A percentile compares a stretch with the other conserved stretches of the same genome.
Conservation (phyloP, 2,888 invertebrate genomes). For the Portevinia maculata region DNA sequence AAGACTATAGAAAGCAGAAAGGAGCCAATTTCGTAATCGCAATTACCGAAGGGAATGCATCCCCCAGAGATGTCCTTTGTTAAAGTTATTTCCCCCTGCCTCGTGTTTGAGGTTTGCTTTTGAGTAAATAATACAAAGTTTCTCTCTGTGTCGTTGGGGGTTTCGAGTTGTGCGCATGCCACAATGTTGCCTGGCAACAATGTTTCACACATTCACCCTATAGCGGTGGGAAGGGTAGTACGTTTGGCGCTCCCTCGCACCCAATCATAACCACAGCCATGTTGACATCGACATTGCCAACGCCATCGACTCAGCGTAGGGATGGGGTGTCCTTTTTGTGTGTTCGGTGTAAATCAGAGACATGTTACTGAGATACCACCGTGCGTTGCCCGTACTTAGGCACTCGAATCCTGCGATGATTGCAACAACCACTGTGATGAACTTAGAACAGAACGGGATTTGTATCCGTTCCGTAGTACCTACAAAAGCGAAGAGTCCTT, state of each 20-base stretch:
- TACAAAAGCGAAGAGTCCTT: slow-evolving; percentile 37
- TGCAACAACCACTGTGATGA: slow-evolving; percentile 67
- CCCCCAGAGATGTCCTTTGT: slow-evolving; percentile 69
- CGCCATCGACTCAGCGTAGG: slow-evolving; percentile 8
- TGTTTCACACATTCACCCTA: slow-evolving; percentile 54
- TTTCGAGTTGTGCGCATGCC: slow-evolving; percentile 56
- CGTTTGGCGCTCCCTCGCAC: slow-evolving; percentile 32
- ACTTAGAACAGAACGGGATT: slow-evolving; percentile 30
- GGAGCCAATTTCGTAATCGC: slow-evolving; percentile 71
- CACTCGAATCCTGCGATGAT: slow-evolving; percentile 64
- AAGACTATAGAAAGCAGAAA: slow-evolving; percentile 18
- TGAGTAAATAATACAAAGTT: slow-evolving; percentile 61
- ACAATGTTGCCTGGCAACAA: slow-evolving; percentile 72
- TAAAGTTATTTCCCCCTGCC: slow-evolving; percentile 31
- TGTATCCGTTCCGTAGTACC: background rate
- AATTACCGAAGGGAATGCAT: slow-evolving; percentile 72
- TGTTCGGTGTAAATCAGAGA: slow-evolving; percentile 69
- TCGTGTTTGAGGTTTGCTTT: slow-evolving; percentile 45
- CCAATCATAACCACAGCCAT: slow-evolving; percentile 60
- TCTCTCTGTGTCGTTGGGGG: slow-evolving; percentile 5
- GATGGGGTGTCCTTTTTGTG: slow-evolving; percentile 44
- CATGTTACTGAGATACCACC: slow-evolving; percentile 71
- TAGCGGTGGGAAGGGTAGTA: slow-evolving; percentile 18
- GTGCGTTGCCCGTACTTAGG: slow-evolving; percentile 2
- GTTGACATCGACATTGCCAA: slow-evolving; percentile 65